A percentile compares a stretch with the other conserved stretches of the same genome.
These are phyloP conservation scores for Enteromius unitaeniatus DNA, from an alignment of 2,797 vertebrate species.

Conservation along the genomic window DNA sequence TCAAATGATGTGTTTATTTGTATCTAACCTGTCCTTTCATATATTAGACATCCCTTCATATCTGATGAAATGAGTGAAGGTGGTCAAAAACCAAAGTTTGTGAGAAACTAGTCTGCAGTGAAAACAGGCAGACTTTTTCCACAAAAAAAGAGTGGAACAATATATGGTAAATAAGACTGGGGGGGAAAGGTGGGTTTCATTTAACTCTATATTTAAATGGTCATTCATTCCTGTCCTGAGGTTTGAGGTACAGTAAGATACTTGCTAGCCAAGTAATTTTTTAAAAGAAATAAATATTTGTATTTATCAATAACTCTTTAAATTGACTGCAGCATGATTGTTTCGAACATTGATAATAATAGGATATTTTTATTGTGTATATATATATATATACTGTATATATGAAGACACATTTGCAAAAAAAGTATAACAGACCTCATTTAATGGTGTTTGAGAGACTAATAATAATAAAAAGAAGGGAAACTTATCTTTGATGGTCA, in stretches of 20 bases:
- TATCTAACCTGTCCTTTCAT: not conserved
- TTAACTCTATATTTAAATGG: not conserved
- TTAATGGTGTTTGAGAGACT: slow-evolving; percentile 16
- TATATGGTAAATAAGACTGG: not conserved
- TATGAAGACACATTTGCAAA: no score
- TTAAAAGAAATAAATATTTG: not conserved
- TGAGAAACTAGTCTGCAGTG: not conserved
- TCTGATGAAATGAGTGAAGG: not conserved
- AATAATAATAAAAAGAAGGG: not conserved
- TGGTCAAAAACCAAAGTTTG: not conserved
- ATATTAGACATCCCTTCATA: slow-evolving; percentile 1
- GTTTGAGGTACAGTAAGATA: not conserved
- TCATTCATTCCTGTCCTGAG: not conserved
- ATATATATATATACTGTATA: no score
- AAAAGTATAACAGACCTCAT: not conserved
- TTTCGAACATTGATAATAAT: not conserved
- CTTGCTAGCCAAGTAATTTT: not conserved
- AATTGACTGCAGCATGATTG: not conserved
- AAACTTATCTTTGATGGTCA: not conserved
- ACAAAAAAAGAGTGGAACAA: not conserved
- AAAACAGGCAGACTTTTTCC: not conserved
- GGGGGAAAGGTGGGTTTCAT: not conserved
- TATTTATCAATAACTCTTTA: not conserved
- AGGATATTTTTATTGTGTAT: not conserved
- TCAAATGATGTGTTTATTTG: not conserved